Conservation (phyloP, 2,888 invertebrate species). For the Philhelius pedissequus region DNA sequence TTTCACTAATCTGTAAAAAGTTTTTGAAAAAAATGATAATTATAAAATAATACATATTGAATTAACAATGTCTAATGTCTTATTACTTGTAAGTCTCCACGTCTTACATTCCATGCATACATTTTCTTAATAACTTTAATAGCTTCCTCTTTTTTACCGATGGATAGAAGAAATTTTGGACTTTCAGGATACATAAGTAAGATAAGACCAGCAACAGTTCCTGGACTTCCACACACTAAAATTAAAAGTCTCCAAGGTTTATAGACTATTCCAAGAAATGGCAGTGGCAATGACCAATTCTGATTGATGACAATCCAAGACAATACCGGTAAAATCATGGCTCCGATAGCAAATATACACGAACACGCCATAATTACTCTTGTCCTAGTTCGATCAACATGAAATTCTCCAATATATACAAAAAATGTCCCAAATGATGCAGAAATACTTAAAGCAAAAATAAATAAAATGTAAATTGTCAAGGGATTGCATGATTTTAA, state of each 20-base stretch:
- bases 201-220: slow-evolving; percentile 71
- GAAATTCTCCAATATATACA: slow-evolving; percentile 80
- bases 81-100: slow-evolving; percentile 66
- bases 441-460: slow-evolving; percentile 71
- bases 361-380: slow-evolving; percentile 76
- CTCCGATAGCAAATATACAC: slow-evolving; percentile 73
- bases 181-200: slow-evolving; percentile 74
- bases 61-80: too few relatives aligned
- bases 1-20: slow-evolving; percentile 65
- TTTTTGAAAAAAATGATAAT: background rate
- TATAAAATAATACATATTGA: too few relatives aligned
- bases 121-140: slow-evolving; percentile 72
- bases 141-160: slow-evolving; percentile 71
- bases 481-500: too few relatives aligned
- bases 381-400: slow-evolving; percentile 78
- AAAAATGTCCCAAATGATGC: slow-evolving; percentile 80
- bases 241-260: slow-evolving; percentile 76
- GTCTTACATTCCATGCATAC: slow-evolving; percentile 70
- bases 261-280: slow-evolving; percentile 71
- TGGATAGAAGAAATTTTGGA: slow-evolving; percentile 74
- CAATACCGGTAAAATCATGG: slow-evolving; percentile 73
- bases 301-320: slow-evolving; percentile 74
- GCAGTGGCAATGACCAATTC: slow-evolving; percentile 72
- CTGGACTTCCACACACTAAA: slow-evolving; percentile 72
- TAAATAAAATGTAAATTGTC: too few relatives aligned